phyloP scores from a whole-genome alignment of 2,888 invertebrate species.

The Cyclophora punctaria region DNA sequence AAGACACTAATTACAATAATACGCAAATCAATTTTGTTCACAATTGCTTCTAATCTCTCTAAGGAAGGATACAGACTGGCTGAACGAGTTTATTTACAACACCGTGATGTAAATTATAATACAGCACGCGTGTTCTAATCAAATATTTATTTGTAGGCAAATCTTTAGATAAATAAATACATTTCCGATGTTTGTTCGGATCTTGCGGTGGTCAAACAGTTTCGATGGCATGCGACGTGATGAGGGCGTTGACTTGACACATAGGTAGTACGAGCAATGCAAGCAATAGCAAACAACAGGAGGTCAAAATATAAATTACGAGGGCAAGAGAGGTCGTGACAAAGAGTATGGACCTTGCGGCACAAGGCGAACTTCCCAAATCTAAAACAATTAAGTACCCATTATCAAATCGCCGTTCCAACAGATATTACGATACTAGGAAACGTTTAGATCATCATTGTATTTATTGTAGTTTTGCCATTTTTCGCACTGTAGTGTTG shows the following conservation, averaged over 20 bases:
- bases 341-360: neutral
- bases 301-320: constrained; percentile 9
- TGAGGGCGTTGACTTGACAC: constrained; percentile 21
- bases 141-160: constrained; percentile 4
- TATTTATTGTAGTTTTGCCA: too few species aligned
- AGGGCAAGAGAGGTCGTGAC: neutral
- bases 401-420: too few species aligned
- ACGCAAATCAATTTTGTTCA: too few species aligned
- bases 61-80: too few species aligned
- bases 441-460: too few species aligned
- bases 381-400: neutral
- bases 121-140: neutral
- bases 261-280: neutral
- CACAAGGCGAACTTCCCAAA: constrained; percentile 1
- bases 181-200: constrained; percentile 9
- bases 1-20: too few species aligned
- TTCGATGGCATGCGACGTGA: constrained; percentile 5
- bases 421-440: too few species aligned
- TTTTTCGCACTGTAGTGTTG: too few species aligned
- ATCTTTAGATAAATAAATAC: neutral
- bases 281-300: constrained; percentile 15
- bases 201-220: constrained; percentile 18
- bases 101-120: too few species aligned
- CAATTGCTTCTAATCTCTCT: too few species aligned
- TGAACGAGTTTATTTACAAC: too few species aligned